Evolutionary conservation across 1,140 invertebrate species (phyloP), one percentile per base, ranked within the genome.

Genomic region (Liolophura sinensis): DNA sequence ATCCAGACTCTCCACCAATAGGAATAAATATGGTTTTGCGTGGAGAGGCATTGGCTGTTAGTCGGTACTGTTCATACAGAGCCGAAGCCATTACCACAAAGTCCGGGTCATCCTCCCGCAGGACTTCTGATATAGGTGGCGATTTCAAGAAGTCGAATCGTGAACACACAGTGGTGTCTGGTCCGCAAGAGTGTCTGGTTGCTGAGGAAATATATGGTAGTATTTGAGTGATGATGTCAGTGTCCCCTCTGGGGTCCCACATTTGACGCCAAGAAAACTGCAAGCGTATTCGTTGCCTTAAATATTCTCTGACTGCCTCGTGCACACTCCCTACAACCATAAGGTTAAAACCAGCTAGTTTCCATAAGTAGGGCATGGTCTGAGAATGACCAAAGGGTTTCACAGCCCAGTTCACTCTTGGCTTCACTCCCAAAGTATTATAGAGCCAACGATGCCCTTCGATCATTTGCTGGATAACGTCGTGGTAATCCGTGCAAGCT

Each of bases 381-480:
- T 93, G 90, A 0, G 93, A 93, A 95, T 95, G 82, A 20, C 78
- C 78, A 66, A 98, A 98, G 0, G 96, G 95, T 87, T 98, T 96
- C 61, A 97, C 96, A 0, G 94, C 87, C 96, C 95, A 98, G 16
- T 92, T 92, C 0, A 89, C 90, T 72, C 89, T 89, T 0, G 93
- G 93, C 22, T 85, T 86, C 0, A 93, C 88, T 61, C 90, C 91
- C 20, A 95, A 82, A 78, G 92, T 92, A 40, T 83, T 90, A 73
- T 91, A 91, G 93, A 97, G 62, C 95, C 95, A 98, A 65, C 95
- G 93, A 86, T 98, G 95, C 1, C 96, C 96, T 69, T 94, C 91
- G 0, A 93, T 91, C 54, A 97, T 82, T 78, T 98, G 94, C 91
- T 97, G 93, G 47, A 98, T 83, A 87, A 97, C 93, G 20, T 93